A percentile compares a stretch with the other conserved stretches of the same genome.
Conservation (phyloP, 2,797 vertebrate genomes). For the Manis javanica region DNA sequence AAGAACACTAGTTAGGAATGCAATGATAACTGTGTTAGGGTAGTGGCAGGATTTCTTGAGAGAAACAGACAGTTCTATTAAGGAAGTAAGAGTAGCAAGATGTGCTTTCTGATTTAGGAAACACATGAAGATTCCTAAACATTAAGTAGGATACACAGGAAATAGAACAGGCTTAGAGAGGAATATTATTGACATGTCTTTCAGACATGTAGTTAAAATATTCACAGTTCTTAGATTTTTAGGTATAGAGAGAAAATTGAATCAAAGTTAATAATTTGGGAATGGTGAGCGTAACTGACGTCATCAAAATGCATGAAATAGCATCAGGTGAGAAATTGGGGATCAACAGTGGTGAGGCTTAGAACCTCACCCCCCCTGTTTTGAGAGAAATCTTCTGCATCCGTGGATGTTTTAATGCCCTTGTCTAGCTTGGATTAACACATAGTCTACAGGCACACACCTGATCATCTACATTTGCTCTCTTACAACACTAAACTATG, state of each 20-base stretch:
- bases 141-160: neutral
- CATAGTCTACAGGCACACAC: too few species aligned
- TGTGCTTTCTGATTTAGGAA: neutral
- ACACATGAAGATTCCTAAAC: neutral
- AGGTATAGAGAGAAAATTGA: slow-evolving; percentile 40
- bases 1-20: neutral
- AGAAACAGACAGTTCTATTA: neutral
- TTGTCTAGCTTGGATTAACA: too few species aligned
- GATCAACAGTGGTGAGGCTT: too few species aligned
- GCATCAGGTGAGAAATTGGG: neutral
- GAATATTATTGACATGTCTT: neutral
- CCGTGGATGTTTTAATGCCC: too few species aligned
- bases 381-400: too few species aligned
- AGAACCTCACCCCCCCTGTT: too few species aligned
- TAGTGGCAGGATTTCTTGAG: neutral
- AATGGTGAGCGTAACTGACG: neutral
- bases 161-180: neutral
- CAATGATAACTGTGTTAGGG: neutral
- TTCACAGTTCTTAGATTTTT: slow-evolving; percentile 22
- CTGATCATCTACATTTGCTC: too few species aligned
- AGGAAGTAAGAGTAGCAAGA: neutral
- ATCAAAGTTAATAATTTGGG: slow-evolving; percentile 7
- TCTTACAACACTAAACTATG: too few species aligned
- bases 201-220: neutral
- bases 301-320: neutral